phyloP scores from a whole-genome alignment of 30 jellyfish, hydroid and myxozoan genomes.

The Nemopilema nomurai region DNA sequence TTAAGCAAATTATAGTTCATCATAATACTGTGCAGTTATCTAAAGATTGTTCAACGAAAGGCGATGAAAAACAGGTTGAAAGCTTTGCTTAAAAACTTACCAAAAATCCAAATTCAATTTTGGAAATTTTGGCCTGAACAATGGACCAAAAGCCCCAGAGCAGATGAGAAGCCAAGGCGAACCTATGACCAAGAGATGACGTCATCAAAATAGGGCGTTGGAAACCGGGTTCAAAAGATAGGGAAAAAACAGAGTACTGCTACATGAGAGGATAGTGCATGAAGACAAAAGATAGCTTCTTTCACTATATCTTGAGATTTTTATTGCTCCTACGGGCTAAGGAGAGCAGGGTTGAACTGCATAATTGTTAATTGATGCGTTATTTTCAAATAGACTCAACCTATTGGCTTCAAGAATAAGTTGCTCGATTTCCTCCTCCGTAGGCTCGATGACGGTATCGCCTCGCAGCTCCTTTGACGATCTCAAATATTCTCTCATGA shows the following conservation, averaged over 20 bases:
- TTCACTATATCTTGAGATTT: no score
- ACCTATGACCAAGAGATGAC: conserved; percentile 51
- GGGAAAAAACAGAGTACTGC: no score
- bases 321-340: no score
- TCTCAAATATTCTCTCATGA: conserved; percentile 55
- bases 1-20: no score
- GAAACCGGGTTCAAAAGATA: no score
- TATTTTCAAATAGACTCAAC: no score
- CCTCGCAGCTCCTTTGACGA: conserved; percentile 11
- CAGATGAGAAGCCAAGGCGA: conserved; percentile 88
- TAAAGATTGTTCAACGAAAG: background rate
- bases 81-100: conserved; percentile 49
- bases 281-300: no score
- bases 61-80: background rate
- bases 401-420: conserved; percentile 80
- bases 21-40: no score
- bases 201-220: no score
- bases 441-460: conserved; percentile 32
- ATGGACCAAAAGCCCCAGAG: conserved; percentile 92
- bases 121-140: conserved; percentile 74
- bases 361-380: no score
- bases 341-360: no score
- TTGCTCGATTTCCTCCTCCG: conserved; percentile 51
- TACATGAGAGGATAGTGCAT: no score
- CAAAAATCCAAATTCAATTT: conserved; percentile 74